Evolutionary conservation across 2,113 vertebrate genomes (phyloP), one percentile per base, ranked within the genome.

Genomic region (Taurulus bubalis): DNA sequence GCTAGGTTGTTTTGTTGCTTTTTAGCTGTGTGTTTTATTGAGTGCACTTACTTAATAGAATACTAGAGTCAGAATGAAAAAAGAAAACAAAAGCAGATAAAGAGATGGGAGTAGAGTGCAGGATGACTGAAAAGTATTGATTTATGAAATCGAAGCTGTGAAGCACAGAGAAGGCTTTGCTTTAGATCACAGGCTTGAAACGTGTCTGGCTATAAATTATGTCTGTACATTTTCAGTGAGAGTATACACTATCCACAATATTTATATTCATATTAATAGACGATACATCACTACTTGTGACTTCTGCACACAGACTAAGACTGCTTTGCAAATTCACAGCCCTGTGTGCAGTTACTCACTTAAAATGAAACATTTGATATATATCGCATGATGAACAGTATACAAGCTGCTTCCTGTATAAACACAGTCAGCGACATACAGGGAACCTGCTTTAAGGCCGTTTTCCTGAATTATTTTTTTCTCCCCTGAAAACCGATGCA

Each of bases 61-160:
- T 58, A 51, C 8, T 4, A 56, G 51, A 70, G 53, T 45, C 30
- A 49, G 36, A 51, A 9, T n/a, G n/a, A 55, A 71, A 47, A n/a
- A 18, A 7, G 24, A 76, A 59, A 71, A 60, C 26, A 14, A 76
- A 60, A 42, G 20, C n/a, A 79, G 45, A 51, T 67, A 12, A 38
- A 49, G 42, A 65, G 56, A 63, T 1, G 24, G 6, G 2, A 74
- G 66, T 8, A 55, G 32, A 64, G 62, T 36, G 32, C 16, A 67
- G 36, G 51, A 67, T 15, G 45, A 64, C 55, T 58, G 42, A 34
- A 26, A 68, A 69, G 6, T 49, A 75, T 71, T 73, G 72, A 88
- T 82, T 77, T 16, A 11, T 62, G 51, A 70, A 75, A 68, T 30
- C 3, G 30, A 87, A 77, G 28, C 75, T 75, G 73, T 20, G 51